Base-by-base conservation (phyloP, 1,140 invertebrate species). In the Cydia fagiglandana region DNA sequence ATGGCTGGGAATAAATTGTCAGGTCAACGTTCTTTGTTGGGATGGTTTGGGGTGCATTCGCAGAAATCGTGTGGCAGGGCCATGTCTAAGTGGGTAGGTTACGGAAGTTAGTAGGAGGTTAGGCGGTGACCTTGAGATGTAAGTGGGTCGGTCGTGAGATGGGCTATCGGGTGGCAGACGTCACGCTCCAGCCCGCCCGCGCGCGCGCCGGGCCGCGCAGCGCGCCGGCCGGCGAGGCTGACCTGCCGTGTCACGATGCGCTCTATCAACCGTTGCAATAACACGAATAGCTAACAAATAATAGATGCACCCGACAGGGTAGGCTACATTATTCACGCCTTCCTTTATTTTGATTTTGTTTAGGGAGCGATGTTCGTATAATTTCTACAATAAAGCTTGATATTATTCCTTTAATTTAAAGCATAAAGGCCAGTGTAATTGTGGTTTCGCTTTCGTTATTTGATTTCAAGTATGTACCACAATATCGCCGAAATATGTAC, bases 141-240 rank as follows among this genome's bases (percentile, higher is more conserved):
- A 91, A 92, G 89, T 91, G 81, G 89, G 90, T 87, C 89, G 86
- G 78, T 92, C 91, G 89, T 92, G 89, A 91, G 89, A 90, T 90
- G 88, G 84, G 84, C 86, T 90, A 90, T 91, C 90, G 88, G 89
- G 85, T 90, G 87, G 89, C 85, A 90, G 87, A 84, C 90, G 89
- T 91, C 88, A 91, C 88, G 89, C 88, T 85, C 83, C 77, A 81
- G 81, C 82, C 86, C 79, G 77, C 82, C 75, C 64, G 81, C 80
- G 73, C 41, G 28, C 82, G 84, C 70, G 17, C 56, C 53, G 41
- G 0, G 56, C 82, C 41, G 28, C 82, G 84, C 70, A 7, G 41
- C 53, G 56, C 4, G 56, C 82, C 83, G 56, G 34, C 56, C 45
- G 50, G 70, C 53, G 56, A 38, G 12, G 73, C 73, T 78, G 78